phyloP scores from a whole-genome alignment of 2,888 invertebrate genomes.

The Laothoe populi region DNA sequence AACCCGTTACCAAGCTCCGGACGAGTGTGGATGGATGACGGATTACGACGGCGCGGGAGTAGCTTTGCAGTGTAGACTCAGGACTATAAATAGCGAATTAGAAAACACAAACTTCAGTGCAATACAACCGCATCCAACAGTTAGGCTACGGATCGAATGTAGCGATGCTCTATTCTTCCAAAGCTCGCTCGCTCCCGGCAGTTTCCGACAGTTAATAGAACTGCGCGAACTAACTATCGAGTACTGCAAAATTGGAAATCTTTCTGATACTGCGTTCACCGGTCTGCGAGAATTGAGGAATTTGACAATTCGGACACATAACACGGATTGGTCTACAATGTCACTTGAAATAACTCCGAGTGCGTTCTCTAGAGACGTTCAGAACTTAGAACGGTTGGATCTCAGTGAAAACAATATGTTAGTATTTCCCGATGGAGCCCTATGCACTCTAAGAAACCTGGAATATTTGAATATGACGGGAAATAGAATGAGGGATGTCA shows the following conservation, averaged over 20 bases:
- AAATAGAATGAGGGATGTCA: slow-evolving; percentile 90
- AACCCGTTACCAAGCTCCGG: slow-evolving; percentile 91
- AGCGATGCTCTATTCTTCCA: slow-evolving; percentile 92
- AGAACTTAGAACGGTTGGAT: slow-evolving; percentile 89
- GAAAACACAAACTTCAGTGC: slow-evolving; percentile 93
- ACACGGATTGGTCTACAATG: slow-evolving; percentile 93
- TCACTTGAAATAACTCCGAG: slow-evolving; percentile 90
- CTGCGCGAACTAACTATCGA: slow-evolving; percentile 91
- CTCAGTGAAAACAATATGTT: slow-evolving; percentile 93
- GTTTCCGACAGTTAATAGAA: slow-evolving; percentile 90
- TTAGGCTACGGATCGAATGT: slow-evolving; percentile 90
- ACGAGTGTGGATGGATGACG: slow-evolving; percentile 92
- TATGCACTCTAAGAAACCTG: slow-evolving; percentile 90
- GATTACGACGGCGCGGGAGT: slow-evolving; percentile 88
- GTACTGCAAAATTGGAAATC: slow-evolving; percentile 92
- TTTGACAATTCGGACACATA: slow-evolving; percentile 92
- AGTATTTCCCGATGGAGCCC: slow-evolving; percentile 90
- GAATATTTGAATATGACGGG: slow-evolving; percentile 91
- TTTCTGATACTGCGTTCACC: slow-evolving; percentile 92
- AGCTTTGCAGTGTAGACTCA: slow-evolving; percentile 89
- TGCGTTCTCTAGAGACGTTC: slow-evolving; percentile 90
- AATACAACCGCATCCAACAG: slow-evolving; percentile 92
- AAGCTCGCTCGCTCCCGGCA: slow-evolving; percentile 90
- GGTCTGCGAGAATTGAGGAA: slow-evolving; percentile 91
- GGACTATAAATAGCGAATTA: slow-evolving; percentile 92